Percentiles rank a stretch among this genome's conserved stretches.
Evolutionary conservation across 2,888 invertebrate genomes (phyloP).

Genomic region (Sinelater perroti): DNA sequence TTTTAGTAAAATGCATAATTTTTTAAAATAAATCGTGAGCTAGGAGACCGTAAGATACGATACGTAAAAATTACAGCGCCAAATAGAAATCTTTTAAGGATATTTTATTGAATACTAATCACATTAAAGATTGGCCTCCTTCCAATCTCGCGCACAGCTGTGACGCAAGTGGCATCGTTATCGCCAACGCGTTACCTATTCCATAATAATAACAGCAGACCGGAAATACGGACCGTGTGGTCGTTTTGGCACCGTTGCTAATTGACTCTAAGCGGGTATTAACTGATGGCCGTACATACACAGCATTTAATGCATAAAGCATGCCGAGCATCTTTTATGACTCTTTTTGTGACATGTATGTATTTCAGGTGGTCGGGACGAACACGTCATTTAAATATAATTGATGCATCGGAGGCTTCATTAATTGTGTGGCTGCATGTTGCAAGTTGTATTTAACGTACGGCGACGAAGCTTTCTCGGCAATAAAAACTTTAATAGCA

Average conservation of each 20-base stretch:
- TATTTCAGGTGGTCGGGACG: no score
- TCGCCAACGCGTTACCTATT: conserved; percentile 20
- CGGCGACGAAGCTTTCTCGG: not conserved
- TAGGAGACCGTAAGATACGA: no score
- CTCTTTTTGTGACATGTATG: not conserved
- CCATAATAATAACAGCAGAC: conserved; percentile 25
- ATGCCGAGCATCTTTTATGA: no score
- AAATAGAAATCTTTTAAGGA: conserved; percentile 8
- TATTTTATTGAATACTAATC: conserved; percentile 20
- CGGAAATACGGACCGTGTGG: conserved; percentile 31
- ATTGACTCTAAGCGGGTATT: conserved; percentile 34
- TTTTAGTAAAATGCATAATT: conserved; percentile 9
- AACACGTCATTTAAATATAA: conserved; percentile 12
- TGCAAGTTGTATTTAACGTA: not conserved
- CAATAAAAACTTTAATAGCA: conserved; percentile 10
- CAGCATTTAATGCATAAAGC: conserved; percentile 8
- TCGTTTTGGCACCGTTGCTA: conserved; percentile 28
- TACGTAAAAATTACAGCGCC: no score
- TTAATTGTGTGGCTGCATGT: conserved; percentile 1
- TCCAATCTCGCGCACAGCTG: conserved; percentile 1
- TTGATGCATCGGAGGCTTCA: conserved; percentile 14
- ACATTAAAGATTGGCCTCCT: conserved; percentile 10
- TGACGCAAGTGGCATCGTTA: conserved; percentile 11
- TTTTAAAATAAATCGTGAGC: conserved; percentile 1
- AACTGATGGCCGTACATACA: conserved; percentile 14